Base-by-base conservation (phyloP, 1,140 invertebrate genomes). In the Panagrolaimus sp. region DNA sequence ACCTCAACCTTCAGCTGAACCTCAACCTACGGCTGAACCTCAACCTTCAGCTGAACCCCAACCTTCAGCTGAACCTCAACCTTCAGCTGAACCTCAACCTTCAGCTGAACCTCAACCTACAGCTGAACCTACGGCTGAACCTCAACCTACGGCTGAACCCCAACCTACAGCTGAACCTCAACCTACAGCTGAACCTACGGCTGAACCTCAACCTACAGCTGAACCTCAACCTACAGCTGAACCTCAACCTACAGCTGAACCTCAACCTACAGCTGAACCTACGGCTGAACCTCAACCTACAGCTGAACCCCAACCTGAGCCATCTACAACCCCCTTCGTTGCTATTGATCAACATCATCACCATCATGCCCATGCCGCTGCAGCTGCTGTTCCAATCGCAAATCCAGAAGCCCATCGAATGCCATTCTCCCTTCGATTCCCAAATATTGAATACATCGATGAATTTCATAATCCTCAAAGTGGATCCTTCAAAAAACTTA, bases 401-500 rank as follows among this genome's bases (percentile, higher is more conserved):
- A 21, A 12, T 58, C 28, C 52, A 58, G 52, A 58, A 21, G 52
- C 52, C 17, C 52, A 21, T 14, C 21, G 28, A 28, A 8, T 58
- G 52, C 52, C 52, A 1, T 58, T 58, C 52, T 58, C 52, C 17
- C 52, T 58, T 28, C 52, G 52, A 12, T 58, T 58, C 52, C 52
- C 52, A 21, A 28, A 58, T 28, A 58, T 58, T 58, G 52, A 58
- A 58, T 58, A 26, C 17, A 58, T n/a, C 17, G 52, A 58, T 26
- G 52, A 58, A 21, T 58, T 58, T 28, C 21, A 21, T 14, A 26
- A 21, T 21, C 52, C 52, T 0, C 21, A 21, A 21, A 28, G 52
- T 58, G 52, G 52, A 12, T 58, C 52, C 14, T 58, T 58, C 52
- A 58, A 58, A 28, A 58, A 58, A 28, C 52, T 58, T 12, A 58